Percentiles rank a stretch among this genome's conserved stretches.
Conservation (phyloP, 1,140 invertebrate genomes). For the Lordiphosa mommai region DNA sequence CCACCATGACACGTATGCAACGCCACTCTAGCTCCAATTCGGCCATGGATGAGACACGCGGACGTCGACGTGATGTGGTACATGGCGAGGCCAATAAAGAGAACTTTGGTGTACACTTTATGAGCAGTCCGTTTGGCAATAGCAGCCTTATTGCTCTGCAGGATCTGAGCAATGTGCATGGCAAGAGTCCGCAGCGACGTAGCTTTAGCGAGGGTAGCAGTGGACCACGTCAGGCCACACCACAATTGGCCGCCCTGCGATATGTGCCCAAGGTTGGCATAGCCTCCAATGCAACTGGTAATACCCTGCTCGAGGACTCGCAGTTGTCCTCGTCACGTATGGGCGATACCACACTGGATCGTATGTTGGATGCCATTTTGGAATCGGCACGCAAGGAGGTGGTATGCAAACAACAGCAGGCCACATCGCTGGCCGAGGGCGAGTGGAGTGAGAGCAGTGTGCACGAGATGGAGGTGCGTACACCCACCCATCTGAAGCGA, state of each 20-base stretch:
- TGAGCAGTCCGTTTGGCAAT: constrained; percentile 72
- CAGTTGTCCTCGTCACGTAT: constrained; percentile 74
- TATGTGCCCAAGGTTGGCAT: constrained; percentile 23
- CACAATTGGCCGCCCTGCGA: constrained; percentile 51
- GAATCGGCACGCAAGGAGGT: constrained; percentile 74
- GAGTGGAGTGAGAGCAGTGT: constrained; percentile 69
- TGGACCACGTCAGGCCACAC: constrained; percentile 57
- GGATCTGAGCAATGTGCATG: constrained; percentile 70
- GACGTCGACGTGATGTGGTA: constrained; percentile 20
- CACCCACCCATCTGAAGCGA: constrained; percentile 70
- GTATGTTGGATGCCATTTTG: constrained; percentile 78
- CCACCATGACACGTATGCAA: constrained; percentile 73
- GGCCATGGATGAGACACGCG: constrained; percentile 51
- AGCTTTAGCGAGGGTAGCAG: constrained; percentile 65
- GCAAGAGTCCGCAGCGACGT: constrained; percentile 65
- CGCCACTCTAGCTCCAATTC: constrained; percentile 67
- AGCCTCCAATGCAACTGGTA: not conserved
- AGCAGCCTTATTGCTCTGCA: constrained; percentile 68
- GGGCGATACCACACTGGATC: constrained; percentile 74
- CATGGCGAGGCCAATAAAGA: constrained; percentile 64
- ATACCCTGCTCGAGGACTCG: constrained; percentile 46
- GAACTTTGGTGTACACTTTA: constrained; percentile 72
- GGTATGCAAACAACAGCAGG: constrained; percentile 27
- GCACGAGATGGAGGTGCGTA: constrained; percentile 78
- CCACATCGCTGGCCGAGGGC: constrained; percentile 7